These are phyloP conservation scores for Amblyjoppa fuscipennis DNA, from an alignment of 2,888 invertebrate genomes.

Conservation along the genomic window DNA sequence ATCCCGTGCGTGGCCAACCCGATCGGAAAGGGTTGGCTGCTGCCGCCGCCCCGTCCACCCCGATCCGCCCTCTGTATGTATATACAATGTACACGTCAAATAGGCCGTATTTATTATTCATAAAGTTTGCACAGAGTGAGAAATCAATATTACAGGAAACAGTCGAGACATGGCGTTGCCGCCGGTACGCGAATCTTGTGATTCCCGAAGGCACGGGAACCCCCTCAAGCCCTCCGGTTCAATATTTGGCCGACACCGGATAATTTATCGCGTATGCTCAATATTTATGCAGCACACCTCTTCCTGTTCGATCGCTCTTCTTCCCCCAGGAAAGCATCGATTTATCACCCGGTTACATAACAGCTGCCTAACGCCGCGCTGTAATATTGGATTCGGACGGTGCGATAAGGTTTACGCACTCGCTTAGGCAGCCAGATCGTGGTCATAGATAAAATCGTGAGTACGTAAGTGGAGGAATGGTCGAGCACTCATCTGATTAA, in stretches of 20 bases:
- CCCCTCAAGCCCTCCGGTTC: slow-evolving; percentile 21
- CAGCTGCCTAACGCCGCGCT: slow-evolving; percentile 45
- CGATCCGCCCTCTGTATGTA: slow-evolving; percentile 11
- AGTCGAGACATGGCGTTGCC: slow-evolving; percentile 45
- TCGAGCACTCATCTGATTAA: slow-evolving; percentile 24
- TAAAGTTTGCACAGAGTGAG: slow-evolving; percentile 74
- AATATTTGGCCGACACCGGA: slow-evolving; percentile 60
- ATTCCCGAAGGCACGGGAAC: slow-evolving; percentile 31
- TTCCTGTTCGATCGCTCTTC: slow-evolving; percentile 36
- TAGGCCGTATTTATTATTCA: slow-evolving; percentile 80
- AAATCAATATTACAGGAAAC: slow-evolving; percentile 76
- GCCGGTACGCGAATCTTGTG: slow-evolving; percentile 25
- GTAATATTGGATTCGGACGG: slow-evolving; percentile 42
- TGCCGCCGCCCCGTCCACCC: slow-evolving; percentile 1
- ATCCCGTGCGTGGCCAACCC: slow-evolving; percentile 53
- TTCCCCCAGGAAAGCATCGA: slow-evolving; percentile 50
- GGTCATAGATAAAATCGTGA: slow-evolving; percentile 40
- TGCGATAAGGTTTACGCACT: slow-evolving; percentile 60
- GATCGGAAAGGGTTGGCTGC: slow-evolving; percentile 47
- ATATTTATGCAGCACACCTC: slow-evolving; percentile 60
- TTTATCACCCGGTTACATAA: slow-evolving; percentile 57
- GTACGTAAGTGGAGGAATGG: slow-evolving; percentile 31
- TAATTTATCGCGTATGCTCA: slow-evolving; percentile 52
- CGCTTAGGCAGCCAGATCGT: slow-evolving; percentile 27
- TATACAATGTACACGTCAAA: slow-evolving; percentile 55